phyloP scores from a whole-genome alignment of 2,888 invertebrate genomes.

The Erebia ligea region DNA sequence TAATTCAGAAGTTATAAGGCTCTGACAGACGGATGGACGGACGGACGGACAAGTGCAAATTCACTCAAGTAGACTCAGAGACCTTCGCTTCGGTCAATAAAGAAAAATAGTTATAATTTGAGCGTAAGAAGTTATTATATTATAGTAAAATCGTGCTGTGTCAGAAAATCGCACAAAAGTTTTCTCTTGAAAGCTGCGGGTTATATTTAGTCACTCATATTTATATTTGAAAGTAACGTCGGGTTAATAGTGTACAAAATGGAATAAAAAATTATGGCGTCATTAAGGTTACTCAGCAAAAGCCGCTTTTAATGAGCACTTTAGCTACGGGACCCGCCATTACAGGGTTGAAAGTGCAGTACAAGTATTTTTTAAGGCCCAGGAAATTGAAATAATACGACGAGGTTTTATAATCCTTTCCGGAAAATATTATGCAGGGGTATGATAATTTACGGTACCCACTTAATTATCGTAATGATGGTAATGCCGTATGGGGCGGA shows the following conservation, averaged over 20 bases:
- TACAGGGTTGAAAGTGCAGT: slow-evolving; percentile 16
- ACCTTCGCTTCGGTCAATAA: too few species aligned
- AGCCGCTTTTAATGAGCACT: slow-evolving; percentile 24
- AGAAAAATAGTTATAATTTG: too few species aligned
- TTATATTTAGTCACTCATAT: neutral
- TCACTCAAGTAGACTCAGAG: too few species aligned
- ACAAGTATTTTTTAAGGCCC: slow-evolving; percentile 2
- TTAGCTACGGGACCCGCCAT: slow-evolving; percentile 5
- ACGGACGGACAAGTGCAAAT: too few species aligned
- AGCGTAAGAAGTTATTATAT: too few species aligned
- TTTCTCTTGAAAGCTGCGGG: neutral
- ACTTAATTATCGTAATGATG: too few species aligned
- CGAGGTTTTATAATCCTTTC: neutral
- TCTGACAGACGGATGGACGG: too few species aligned
- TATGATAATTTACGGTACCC: neutral
- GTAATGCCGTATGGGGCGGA: too few species aligned
- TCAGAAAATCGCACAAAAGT: too few species aligned
- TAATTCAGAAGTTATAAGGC: too few species aligned
- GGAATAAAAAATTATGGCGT: slow-evolving; percentile 20
- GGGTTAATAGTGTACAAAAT: slow-evolving; percentile 15
- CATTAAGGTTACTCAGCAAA: slow-evolving; percentile 19
- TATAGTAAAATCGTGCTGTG: too few species aligned
- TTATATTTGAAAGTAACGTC: neutral
- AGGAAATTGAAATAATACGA: slow-evolving; percentile 11
- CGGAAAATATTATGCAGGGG: neutral